Conservation (phyloP, 2,888 invertebrate genomes). For the Omphaloscelis lunosa region DNA sequence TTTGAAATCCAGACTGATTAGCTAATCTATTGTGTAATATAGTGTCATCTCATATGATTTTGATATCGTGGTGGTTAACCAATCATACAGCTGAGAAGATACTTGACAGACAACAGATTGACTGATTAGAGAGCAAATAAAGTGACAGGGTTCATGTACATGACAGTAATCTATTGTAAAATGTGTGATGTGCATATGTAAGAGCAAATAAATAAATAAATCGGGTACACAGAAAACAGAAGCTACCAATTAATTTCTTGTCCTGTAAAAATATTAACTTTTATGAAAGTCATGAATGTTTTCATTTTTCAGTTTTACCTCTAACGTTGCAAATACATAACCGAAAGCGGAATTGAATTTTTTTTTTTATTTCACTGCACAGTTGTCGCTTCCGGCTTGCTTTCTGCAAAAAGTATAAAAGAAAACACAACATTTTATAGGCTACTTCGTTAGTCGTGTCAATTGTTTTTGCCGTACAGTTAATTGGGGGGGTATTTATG, state of each 20-base stretch:
- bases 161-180: no score
- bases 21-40: neutral
- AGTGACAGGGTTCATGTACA: no score
- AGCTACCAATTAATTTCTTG: neutral
- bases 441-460: constrained; percentile 10
- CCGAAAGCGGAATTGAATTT: constrained; percentile 40
- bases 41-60: neutral
- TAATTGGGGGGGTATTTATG: neutral
- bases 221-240: neutral
- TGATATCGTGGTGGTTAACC: neutral
- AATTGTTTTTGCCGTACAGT: constrained; percentile 9
- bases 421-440: constrained; percentile 9
- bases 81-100: neutral
- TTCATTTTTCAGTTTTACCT: constrained; percentile 31
- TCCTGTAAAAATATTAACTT: neutral
- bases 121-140: neutral
- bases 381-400: constrained; percentile 30
- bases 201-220: no score
- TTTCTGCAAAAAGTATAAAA: constrained; percentile 31
- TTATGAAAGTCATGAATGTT: constrained; percentile 9
- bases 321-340: constrained; percentile 31
- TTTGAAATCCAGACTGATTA: neutral
- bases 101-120: neutral
- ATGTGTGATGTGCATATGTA: no score
- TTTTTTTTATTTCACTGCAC: constrained; percentile 25